phyloP scores from a whole-genome alignment of 2,797 vertebrate genomes.

The Scomberomorus guttatus region DNA sequence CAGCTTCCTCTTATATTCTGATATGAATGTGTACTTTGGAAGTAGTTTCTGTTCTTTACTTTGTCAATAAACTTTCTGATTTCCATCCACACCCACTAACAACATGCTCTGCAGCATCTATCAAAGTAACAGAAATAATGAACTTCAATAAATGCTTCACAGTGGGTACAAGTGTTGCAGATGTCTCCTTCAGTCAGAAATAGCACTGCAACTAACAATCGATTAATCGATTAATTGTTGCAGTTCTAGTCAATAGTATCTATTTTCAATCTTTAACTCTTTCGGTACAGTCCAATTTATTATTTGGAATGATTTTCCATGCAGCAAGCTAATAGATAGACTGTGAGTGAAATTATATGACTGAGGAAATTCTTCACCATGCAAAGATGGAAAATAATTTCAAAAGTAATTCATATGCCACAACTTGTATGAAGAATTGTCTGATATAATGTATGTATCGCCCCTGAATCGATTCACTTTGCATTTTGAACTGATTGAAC shows the following conservation, averaged over 20 bases:
- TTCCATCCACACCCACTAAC: background rate
- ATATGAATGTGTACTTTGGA: background rate
- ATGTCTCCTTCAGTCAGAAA: background rate
- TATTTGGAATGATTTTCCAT: background rate
- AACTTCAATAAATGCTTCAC: background rate
- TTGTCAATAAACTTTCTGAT: background rate
- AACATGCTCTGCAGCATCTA: background rate
- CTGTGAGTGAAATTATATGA: background rate
- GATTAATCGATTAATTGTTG: too few relatives aligned
- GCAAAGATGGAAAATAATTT: background rate
- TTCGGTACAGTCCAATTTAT: background rate
- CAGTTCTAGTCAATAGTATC: background rate
- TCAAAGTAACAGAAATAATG: conserved; percentile 14
- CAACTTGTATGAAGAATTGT: conserved; percentile 1
- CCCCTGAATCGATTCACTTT: conserved; percentile 48
- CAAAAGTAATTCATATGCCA: background rate
- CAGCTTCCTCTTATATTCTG: background rate
- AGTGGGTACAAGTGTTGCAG: background rate
- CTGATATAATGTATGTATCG: conserved; percentile 3
- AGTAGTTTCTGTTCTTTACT: background rate
- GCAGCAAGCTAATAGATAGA: background rate
- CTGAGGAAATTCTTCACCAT: background rate
- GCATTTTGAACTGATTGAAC: conserved; percentile 47
- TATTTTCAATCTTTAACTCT: background rate
- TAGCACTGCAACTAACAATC: too few relatives aligned